Evolutionary conservation across 2,113 vertebrate species (phyloP), one percentile per base, ranked within the genome.

Genomic region (Camelus dromedarius): DNA sequence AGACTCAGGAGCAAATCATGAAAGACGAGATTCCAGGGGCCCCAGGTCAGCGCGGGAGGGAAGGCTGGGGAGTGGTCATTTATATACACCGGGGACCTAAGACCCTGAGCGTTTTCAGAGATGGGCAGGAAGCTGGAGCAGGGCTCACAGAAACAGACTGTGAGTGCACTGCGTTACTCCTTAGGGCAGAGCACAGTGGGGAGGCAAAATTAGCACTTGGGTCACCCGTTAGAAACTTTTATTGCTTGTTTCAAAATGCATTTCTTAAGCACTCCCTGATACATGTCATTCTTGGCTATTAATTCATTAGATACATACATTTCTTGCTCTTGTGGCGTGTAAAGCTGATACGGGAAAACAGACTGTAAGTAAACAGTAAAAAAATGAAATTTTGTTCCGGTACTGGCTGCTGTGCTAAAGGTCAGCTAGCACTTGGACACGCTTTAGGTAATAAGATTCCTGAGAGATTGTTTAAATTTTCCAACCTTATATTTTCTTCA

Each of bases 221-320:
- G 52, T 88, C 24, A 73, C 1, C 12, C 93, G 6, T 93, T 73
- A 92, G 66, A 91, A 62, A 73, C 15, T 62, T 87, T 16, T 32
- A 67, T 50, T 73, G 8, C 0, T 32, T 80, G 26, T 56, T 46
- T 89, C 13, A 64, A 92, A 93, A 62, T 73, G 20, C 50, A 80
- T 84, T 91, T 76, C 79, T 64, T 73, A 79, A 67, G 10, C 2
- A 87, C 1, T 19, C 9, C 64, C 0, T 72, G 38, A 32, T 62
- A 26, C 26, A 35, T 48, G 11, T 16, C 46, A 77, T 42, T 12
- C 14, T 35, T 93, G 81, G 4, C 48, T 70, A 70, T 73, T 91
- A 30, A 28, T 54, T 84, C 16, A 50, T 84, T 15, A 89, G 70
- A 86, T 48, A 1, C 4, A 62, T 3, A 20, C 32, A 13, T 73